These are phyloP conservation scores for Propithecus deckenii DNA, from an alignment of 2,797 vertebrate genomes.

Conservation along the genomic window DNA sequence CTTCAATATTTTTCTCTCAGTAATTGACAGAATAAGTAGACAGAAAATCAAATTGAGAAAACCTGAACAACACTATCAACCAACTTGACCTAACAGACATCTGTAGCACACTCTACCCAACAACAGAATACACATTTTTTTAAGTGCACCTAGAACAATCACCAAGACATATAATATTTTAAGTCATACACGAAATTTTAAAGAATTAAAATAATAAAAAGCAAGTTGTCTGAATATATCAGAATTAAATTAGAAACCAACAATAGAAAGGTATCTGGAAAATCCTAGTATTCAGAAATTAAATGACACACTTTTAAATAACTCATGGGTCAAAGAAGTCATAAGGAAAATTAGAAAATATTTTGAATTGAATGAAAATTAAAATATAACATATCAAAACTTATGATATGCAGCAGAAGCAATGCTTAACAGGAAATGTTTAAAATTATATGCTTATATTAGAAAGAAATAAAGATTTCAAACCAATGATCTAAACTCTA, in stretches of 20 bases:
- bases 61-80: not conserved
- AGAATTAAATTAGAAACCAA: constrained; percentile 9
- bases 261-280: not conserved
- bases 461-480: not conserved
- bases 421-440: not conserved
- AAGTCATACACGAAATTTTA: not conserved
- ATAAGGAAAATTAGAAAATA: not conserved
- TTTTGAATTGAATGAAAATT: not conserved
- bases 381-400: not conserved
- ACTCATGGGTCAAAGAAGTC: not conserved
- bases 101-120: not conserved
- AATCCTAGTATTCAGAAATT: not conserved
- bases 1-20: not conserved
- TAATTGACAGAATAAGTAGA: not conserved
- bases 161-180: not conserved
- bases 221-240: not conserved
- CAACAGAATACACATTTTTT: not conserved
- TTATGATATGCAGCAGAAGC: not conserved
- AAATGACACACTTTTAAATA: not conserved
- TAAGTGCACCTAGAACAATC: not conserved
- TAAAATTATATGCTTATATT: not conserved
- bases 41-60: not conserved
- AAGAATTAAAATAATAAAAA: not conserved
- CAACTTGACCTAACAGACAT: not conserved
- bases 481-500: not conserved